Percentiles rank a stretch among this genome's conserved stretches.
These are phyloP conservation scores for Amphiura filiformis DNA, from an alignment of 35 echinoderm and acorn worm genomes.

Conservation along the genomic window DNA sequence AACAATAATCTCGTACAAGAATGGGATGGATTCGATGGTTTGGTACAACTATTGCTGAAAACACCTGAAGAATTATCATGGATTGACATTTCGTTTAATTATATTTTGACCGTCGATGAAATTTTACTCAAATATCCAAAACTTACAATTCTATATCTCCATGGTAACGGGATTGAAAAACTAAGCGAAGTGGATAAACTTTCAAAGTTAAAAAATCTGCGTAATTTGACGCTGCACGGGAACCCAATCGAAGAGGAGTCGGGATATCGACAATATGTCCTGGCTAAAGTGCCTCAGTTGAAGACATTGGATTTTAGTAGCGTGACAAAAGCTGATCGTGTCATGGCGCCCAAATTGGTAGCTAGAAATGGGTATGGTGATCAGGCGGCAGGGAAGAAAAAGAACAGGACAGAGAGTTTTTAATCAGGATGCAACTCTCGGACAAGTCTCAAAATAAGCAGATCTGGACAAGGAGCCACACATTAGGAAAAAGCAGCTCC, in stretches of 20 bases:
- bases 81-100: conserved; percentile 90
- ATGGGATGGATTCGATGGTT: conserved; percentile 70
- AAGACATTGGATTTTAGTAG: conserved; percentile 79
- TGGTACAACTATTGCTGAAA: conserved; percentile 40
- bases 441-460: too few relatives aligned
- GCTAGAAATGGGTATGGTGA: neutral
- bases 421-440: too few relatives aligned
- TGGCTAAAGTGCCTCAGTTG: conserved; percentile 68
- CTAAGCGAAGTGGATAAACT: conserved; percentile 77
- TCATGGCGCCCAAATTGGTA: conserved; percentile 11
- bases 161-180: conserved; percentile 81
- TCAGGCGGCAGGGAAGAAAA: too few relatives aligned
- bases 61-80: conserved; percentile 64
- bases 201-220: conserved; percentile 29
- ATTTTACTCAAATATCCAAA: conserved; percentile 71
- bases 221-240: conserved; percentile 79
- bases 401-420: too few relatives aligned
- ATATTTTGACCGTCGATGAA: conserved; percentile 59
- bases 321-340: conserved; percentile 71
- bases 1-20: conserved; percentile 87
- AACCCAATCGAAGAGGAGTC: conserved; percentile 66
- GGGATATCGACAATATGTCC: conserved; percentile 67
- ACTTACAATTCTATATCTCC: conserved; percentile 89
- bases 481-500: too few relatives aligned
- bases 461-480: too few relatives aligned